Base-by-base conservation (phyloP, 2,888 invertebrate genomes). In the Fissipunctia ypsillon region DNA sequence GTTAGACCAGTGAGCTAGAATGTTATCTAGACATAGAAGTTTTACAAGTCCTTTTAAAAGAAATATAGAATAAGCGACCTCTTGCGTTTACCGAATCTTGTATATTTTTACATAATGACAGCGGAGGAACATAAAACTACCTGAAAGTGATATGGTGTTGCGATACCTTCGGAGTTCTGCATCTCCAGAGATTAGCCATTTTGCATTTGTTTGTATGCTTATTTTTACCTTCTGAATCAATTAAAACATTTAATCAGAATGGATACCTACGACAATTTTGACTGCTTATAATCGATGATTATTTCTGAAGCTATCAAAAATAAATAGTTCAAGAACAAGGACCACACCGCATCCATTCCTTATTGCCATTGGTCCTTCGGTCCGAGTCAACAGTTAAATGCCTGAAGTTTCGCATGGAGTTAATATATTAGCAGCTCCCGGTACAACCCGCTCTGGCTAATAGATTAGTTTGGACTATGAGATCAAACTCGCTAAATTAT, bases 401-500 rank as follows among this genome's bases (percentile, higher is more conserved):
- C 63, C 48, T 41, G 48, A 65, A 83, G 82, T 78, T 78, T 59
- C 74, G 28, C 57, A 65, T 69, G 60, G 66, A 81, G 74, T 61
- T 78, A 74, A 68, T 66, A 70, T 69, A 73, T 65, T 54, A 28
- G 48, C 60, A 54, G 54, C 60, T 64, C 64, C 43, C 52, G 3
- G 64, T 38, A 50, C 73, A 25, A 22, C 35, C 66, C 56, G 35
- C 50, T 43, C 78, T 56, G 9, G 60, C 38, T 82, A 69, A 81
- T 75, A 71, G 65, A 83, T 83, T 83, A 83, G 54, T 75, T 71
- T 56, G 48, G 48, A 78, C 83, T 35, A 69, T 50, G 35, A 68
- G 70, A 78, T 81, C 67, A 61, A 78, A 65, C 57, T 78, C 12
- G 43, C 67, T 74, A 16, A 61, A 69, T 74, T 57, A 74, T 81